Percentiles rank a stretch among this genome's conserved stretches.
These are phyloP conservation scores for Laothoe populi DNA, from an alignment of 2,888 invertebrate genomes.

Conservation along the genomic window DNA sequence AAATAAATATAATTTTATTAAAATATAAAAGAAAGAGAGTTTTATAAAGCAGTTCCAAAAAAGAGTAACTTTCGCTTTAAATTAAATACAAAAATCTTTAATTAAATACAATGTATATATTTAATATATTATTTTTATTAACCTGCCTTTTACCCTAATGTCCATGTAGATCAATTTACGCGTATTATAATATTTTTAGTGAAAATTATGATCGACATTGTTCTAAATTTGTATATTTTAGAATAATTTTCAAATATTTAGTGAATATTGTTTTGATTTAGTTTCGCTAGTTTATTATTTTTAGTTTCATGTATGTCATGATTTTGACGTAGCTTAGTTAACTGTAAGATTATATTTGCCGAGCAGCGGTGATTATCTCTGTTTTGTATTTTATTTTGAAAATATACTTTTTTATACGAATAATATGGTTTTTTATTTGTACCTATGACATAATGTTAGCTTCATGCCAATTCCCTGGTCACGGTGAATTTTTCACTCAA, in stretches of 20 bases:
- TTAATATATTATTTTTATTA: background rate
- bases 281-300: slow-evolving; percentile 26
- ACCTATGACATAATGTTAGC: too few relatives aligned
- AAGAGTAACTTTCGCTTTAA: too few relatives aligned
- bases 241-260: slow-evolving; percentile 56
- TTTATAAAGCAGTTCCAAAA: too few relatives aligned
- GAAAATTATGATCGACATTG: slow-evolving; percentile 59
- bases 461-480: too few relatives aligned
- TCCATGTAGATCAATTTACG: slow-evolving; percentile 16
- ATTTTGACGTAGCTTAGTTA: slow-evolving; percentile 10
- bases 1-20: too few relatives aligned
- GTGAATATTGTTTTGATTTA: slow-evolving; percentile 41
- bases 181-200: slow-evolving; percentile 42
- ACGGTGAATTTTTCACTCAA: too few relatives aligned
- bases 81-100: too few relatives aligned
- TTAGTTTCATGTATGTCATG: slow-evolving; percentile 16
- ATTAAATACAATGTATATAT: too few relatives aligned
- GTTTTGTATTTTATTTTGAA: slow-evolving; percentile 35
- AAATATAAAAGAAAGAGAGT: too few relatives aligned
- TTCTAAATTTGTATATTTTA: slow-evolving; percentile 70
- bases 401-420: slow-evolving; percentile 40
- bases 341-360: slow-evolving; percentile 19
- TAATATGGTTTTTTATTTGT: slow-evolving; percentile 19
- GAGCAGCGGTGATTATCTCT: slow-evolving; percentile 63
- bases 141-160: background rate